phyloP scores from a whole-genome alignment of 2,797 vertebrate genomes.

The Leptatherina wallacei region DNA sequence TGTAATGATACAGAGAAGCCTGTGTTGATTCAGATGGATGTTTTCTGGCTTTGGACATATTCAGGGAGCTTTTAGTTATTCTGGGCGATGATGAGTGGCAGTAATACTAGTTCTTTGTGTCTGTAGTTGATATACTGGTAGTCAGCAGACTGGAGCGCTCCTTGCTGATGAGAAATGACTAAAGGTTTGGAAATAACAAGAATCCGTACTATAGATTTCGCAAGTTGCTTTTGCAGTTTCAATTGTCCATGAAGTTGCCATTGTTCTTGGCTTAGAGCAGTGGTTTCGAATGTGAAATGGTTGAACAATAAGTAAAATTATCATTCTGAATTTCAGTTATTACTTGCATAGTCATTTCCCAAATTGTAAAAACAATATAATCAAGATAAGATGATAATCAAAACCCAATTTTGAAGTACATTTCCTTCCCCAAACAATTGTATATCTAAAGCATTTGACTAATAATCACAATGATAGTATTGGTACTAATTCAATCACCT shows the following conservation, averaged over 20 bases:
- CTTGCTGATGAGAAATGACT: not conserved
- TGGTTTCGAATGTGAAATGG: conserved; percentile 5
- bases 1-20: not conserved
- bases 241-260: not conserved
- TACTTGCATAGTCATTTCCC: not conserved
- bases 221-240: too few species aligned
- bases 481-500: too few species aligned
- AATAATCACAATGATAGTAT: too few species aligned
- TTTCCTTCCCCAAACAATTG: too few species aligned
- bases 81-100: conserved; percentile 11
- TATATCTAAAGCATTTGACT: too few species aligned
- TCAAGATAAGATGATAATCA: not conserved
- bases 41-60: not conserved
- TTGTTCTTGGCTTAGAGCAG: not conserved
- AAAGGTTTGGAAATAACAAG: too few species aligned
- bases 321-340: not conserved
- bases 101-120: not conserved
- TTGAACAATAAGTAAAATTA: not conserved
- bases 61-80: conserved; percentile 17
- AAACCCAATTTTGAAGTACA: too few species aligned
- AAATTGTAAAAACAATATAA: not conserved
- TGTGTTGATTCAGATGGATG: conserved; percentile 12
- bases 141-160: not conserved
- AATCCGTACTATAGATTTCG: too few species aligned
- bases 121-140: conserved; percentile 1